Percentiles rank a stretch among this genome's conserved stretches.
Evolutionary conservation across 2,888 invertebrate species (phyloP).

Genomic region (Nomada lathburiana): DNA sequence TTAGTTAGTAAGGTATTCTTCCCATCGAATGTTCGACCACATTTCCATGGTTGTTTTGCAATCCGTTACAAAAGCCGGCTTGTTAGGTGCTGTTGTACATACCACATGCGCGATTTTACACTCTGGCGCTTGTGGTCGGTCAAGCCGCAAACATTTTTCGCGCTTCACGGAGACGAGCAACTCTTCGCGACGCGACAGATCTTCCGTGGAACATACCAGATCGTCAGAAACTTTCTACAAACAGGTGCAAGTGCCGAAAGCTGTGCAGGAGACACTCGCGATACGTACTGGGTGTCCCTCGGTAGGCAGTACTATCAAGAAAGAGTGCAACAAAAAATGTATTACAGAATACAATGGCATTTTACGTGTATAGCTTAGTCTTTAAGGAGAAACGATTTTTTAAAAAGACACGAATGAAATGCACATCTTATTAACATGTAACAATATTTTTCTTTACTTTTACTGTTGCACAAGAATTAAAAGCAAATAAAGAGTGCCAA

Average conservation of each 20-base stretch:
- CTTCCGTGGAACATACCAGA: conserved; percentile 14
- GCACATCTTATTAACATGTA: not conserved
- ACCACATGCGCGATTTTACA: conserved; percentile 63
- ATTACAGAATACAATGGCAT: not conserved
- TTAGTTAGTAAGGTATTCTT: conserved; percentile 28
- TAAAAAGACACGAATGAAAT: not conserved
- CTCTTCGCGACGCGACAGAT: conserved; percentile 34
- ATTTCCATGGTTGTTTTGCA: conserved; percentile 58
- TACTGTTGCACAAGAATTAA: not conserved
- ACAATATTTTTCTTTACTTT: not conserved
- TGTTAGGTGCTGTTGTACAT: conserved; percentile 54
- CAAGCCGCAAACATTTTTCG: conserved; percentile 64
- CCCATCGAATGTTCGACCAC: conserved; percentile 45
- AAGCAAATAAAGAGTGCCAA: not conserved
- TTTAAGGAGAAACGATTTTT: not conserved
- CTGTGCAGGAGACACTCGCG: not conserved
- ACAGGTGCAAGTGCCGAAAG: conserved; percentile 32
- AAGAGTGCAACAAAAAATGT: not conserved
- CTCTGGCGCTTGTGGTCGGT: conserved; percentile 62
- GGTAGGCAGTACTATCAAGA: not conserved
- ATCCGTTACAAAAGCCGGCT: conserved; percentile 60
- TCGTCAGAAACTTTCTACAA: conserved; percentile 50
- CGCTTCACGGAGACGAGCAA: conserved; percentile 53
- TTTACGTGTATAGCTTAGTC: not conserved
- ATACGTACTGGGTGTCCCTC: not conserved